These are phyloP conservation scores for Agonopterix subpropinquella DNA, from an alignment of 2,888 invertebrate species.

Conservation along the genomic window DNA sequence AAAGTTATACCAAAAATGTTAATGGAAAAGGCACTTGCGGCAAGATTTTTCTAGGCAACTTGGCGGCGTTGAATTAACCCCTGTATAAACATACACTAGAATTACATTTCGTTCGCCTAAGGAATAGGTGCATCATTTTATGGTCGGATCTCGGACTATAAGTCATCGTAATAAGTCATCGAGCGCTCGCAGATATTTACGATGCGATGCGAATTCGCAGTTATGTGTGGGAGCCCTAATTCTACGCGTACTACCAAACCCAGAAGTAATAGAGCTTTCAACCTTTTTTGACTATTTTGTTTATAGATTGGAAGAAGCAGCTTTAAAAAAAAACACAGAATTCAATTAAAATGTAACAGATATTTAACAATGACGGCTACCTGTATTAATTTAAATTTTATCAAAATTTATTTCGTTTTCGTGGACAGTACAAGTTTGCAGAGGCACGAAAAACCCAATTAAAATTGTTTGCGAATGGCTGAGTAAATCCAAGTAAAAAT, in stretches of 20 bases:
- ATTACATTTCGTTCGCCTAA: too few species aligned
- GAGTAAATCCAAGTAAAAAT: conserved; percentile 61
- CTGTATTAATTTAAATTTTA: conserved; percentile 15
- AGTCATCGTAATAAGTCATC: too few species aligned
- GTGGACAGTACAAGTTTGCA: conserved; percentile 52
- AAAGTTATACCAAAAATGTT: too few species aligned
- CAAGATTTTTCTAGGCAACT: too few species aligned
- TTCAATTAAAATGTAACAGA: neutral
- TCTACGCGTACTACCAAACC: neutral
- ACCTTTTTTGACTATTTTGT: neutral
- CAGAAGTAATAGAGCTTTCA: neutral
- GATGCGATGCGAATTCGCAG: too few species aligned
- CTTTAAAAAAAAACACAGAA: conserved; percentile 3
- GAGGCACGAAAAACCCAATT: conserved; percentile 63
- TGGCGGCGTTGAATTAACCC: too few species aligned
- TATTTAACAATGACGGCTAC: neutral
- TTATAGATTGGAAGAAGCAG: neutral
- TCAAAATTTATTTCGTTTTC: conserved; percentile 39
- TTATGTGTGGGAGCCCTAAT: too few species aligned
- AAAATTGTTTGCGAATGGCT: conserved; percentile 68
- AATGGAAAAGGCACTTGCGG: too few species aligned
- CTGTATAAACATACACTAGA: too few species aligned
- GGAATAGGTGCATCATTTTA: too few species aligned
- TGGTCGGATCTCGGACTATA: too few species aligned
- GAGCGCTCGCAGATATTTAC: too few species aligned